phyloP scores from a whole-genome alignment of 2,113 vertebrate genomes.

The Caracal caracal region DNA sequence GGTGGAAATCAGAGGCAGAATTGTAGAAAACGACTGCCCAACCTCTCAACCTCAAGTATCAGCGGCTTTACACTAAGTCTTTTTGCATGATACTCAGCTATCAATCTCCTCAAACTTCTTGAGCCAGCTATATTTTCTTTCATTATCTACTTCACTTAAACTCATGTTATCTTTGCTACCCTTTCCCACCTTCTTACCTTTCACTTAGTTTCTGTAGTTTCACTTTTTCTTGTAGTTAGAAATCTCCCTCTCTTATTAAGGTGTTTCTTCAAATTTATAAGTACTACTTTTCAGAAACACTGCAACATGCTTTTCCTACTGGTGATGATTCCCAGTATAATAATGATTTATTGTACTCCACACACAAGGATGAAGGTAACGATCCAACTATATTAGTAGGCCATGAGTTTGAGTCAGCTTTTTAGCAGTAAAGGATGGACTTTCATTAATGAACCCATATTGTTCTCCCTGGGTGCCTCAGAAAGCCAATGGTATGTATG shows the following conservation, averaged over 20 bases:
- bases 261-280: neutral
- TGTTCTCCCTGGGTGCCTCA: neutral
- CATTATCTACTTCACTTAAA: neutral
- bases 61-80: neutral
- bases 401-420: neutral
- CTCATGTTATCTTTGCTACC: neutral
- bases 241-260: neutral
- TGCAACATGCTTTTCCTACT: neutral
- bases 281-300: neutral
- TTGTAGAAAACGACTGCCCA: constrained; percentile 1
- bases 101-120: neutral
- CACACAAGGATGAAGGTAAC: neutral
- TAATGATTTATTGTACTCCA: neutral
- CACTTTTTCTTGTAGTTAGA: neutral
- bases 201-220: neutral
- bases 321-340: neutral
- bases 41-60: neutral
- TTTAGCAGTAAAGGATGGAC: neutral
- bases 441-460: constrained; percentile 19
- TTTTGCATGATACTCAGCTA: neutral
- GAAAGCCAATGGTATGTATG: neutral
- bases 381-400: neutral
- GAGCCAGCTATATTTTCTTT: neutral
- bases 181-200: neutral
- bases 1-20: constrained; percentile 15